Evolutionary conservation across 2,113 vertebrate species (phyloP), one percentile per base, ranked within the genome.

Genomic region (Pterocles gutturalis): DNA sequence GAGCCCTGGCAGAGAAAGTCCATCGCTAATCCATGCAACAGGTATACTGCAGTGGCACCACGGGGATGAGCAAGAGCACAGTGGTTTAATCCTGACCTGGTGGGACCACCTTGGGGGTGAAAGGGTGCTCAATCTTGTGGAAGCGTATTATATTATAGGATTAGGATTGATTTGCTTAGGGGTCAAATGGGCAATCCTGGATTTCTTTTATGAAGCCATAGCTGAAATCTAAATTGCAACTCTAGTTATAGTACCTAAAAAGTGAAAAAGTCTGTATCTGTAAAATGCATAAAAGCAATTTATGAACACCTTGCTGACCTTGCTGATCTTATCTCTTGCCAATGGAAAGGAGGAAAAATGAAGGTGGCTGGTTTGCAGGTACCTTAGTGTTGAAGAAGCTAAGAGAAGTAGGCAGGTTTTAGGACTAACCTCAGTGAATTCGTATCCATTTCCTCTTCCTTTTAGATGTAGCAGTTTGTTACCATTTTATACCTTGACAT

Each of bases 151-250:
- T 49, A 17, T 84, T 87, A 93, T 25, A 57, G 83, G 90, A 97
- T 96, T 92, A 92, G 51, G 46, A 55, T 78, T 89, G 43, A 62
- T 90, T 89, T 94, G 65, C 58, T 87, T 48, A 75, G 29, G 20
- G 79, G 67, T 95, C 83, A 82, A 36, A 76, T 72, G 88, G 89
- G 29, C 93, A 92, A 85, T 88, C 88, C 85, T 90, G 62, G 66
- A 90, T 96, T 91, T 94, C 83, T 93, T 88, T 83, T 38, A 60
- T 9, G 22, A 93, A 86, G 17, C 36, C 13, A 22, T 28, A 83
- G 41, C 46, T 86, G 75, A 81, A 90, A 66, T 86, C 46, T 70
- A 81, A 86, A 67, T 64, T 70, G 13, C 19, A 70, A 55, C 12
- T 83, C 31, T 36, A 69, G 46, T 53, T 66, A 43, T 28, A 43